A percentile compares a stretch with the other conserved stretches of the same genome.
These are phyloP conservation scores for Calliopum simillimum DNA, from an alignment of 2,888 invertebrate genomes.

Conservation along the genomic window DNA sequence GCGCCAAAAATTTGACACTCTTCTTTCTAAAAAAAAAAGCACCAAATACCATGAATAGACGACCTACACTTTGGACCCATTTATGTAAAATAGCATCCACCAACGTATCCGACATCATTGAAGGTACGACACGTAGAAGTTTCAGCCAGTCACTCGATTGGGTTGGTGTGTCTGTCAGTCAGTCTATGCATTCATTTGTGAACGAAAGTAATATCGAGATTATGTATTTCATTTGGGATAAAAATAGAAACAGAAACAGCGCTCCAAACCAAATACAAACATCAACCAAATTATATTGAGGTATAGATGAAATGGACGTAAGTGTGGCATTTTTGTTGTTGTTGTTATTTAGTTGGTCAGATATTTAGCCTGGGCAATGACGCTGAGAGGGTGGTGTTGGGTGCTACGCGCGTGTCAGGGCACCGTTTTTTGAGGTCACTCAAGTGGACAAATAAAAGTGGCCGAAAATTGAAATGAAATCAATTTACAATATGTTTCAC, in stretches of 20 bases:
- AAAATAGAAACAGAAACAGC: neutral
- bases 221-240: slow-evolving; percentile 7
- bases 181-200: neutral
- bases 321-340: too few relatives aligned
- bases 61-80: neutral
- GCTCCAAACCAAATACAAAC: neutral
- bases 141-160: neutral
- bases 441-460: slow-evolving; percentile 24
- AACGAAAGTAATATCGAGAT: slow-evolving; percentile 15
- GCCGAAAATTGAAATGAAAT: slow-evolving; percentile 20
- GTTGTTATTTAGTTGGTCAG: too few relatives aligned
- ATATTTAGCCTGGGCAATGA: too few relatives aligned
- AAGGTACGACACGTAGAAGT: neutral
- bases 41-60: neutral
- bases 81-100: neutral
- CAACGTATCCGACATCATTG: neutral
- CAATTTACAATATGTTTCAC: slow-evolving; percentile 24
- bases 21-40: too few relatives aligned
- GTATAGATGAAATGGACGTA: too few relatives aligned
- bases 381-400: too few relatives aligned
- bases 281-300: neutral
- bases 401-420: neutral
- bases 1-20: slow-evolving; percentile 18
- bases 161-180: neutral
- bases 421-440: slow-evolving; percentile 16